Evolutionary conservation across 1,140 invertebrate genomes (phyloP), one percentile per base, ranked within the genome.

Genomic region (Philotrypesis tridentata): DNA sequence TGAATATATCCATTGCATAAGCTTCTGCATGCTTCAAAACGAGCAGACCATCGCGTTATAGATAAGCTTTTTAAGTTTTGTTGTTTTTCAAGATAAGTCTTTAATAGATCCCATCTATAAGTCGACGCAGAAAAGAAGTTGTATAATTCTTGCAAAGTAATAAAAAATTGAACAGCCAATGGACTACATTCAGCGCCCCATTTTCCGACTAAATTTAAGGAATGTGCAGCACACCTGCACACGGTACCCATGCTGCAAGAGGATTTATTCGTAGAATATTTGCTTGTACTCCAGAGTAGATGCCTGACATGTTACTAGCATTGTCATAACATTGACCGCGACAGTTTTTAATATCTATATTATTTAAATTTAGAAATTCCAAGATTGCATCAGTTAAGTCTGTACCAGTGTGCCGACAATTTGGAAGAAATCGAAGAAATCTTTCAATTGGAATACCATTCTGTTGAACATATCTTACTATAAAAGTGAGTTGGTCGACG

Each of bases 291-390:
- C 89, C 89, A 71, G 76, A 87, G 80, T 90, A 89, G 6, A 61
- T 77, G n/a, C 89, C 89, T 82, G 85, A 85, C 88, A 91, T 91
- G 75, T 89, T 92, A 14, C 70, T 33, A 14, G 88, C 88, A 87
- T 90, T 91, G 79, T 90, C 88, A 80, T 91, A 91, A 6, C 86
- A 85, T 83, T 90, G 88, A 14, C 86, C 85, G 43, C 87, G 77
- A 79, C 86, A 89, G 70, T 89, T 83, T 74, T 84, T 63, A 79
- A 90, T 87, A 82, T 88, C 77, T 76, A 91, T 83, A 89, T 82
- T 79, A 23, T 84, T 65, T 11, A 40, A 82, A 82, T 85, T 27
- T 27, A 87, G 71, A 48, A 83, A 65, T 21, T 43, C 25, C 29
- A 68, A 65, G 3, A 86, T 79, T 61, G 80, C 72, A 43, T 80